Evolutionary conservation across 2,888 invertebrate genomes (phyloP).

Genomic region (Nephrotoma appendiculata): DNA sequence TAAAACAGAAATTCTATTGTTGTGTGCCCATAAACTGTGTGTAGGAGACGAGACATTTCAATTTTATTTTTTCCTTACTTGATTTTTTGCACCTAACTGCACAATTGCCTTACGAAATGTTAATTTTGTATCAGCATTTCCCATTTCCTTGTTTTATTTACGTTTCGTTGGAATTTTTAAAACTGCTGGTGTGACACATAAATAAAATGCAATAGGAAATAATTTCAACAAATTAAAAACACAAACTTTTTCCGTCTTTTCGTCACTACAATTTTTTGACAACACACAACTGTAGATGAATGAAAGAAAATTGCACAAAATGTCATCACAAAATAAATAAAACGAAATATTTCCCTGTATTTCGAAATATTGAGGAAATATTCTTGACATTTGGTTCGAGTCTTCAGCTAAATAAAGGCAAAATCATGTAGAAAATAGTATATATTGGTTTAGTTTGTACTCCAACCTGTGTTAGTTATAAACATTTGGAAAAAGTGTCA

Average conservation of each 20-base stretch:
- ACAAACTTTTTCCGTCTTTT: background rate
- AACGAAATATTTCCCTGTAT: background rate
- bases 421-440: background rate
- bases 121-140: slow-evolving; percentile 94
- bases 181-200: background rate
- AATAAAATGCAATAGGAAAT: background rate
- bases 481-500: background rate
- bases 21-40: background rate
- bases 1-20: background rate
- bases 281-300: background rate
- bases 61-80: slow-evolving; percentile 41
- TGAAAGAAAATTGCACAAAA: background rate
- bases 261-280: background rate
- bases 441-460: background rate
- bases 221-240: background rate
- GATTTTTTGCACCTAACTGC: slow-evolving; percentile 90
- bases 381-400: background rate
- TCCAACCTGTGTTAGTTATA: background rate
- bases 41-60: background rate
- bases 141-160: slow-evolving; percentile 46
- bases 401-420: background rate
- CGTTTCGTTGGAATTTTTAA: background rate
- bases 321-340: background rate
- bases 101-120: slow-evolving; percentile 97
- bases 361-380: background rate